A percentile compares a stretch with the other conserved stretches of the same genome.
phyloP scores from a whole-genome alignment of 2,797 vertebrate species.

The Toxotes lorentzi region DNA sequence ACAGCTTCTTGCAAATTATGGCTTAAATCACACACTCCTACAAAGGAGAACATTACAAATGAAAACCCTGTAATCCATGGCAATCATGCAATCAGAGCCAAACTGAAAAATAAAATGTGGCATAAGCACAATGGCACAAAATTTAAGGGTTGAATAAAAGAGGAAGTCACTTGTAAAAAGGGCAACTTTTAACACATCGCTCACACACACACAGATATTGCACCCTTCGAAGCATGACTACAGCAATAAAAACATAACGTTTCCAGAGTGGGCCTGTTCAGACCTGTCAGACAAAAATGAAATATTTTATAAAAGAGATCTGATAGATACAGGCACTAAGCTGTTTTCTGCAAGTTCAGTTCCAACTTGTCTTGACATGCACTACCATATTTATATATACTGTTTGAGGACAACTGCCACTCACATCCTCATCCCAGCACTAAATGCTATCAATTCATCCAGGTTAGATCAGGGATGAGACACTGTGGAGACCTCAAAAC shows the following conservation, averaged over 20 bases:
- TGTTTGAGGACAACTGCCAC: not conserved
- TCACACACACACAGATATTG: constrained; percentile 53
- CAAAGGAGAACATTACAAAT: constrained; percentile 27
- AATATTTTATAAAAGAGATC: constrained; percentile 1
- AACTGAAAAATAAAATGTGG: constrained; percentile 32
- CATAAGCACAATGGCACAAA: not conserved
- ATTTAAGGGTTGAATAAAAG: constrained; percentile 23
- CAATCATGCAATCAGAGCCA: constrained; percentile 25
- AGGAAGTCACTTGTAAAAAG: constrained; percentile 29
- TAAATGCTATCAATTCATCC: not conserved
- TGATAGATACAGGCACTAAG: not conserved
- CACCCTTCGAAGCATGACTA: constrained; percentile 55
- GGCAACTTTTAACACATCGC: constrained; percentile 12
- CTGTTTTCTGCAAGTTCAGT: not conserved
- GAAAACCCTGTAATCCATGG: constrained; percentile 49
- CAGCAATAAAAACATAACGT: not conserved
- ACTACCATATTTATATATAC: not conserved
- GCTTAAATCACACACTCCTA: constrained; percentile 40
- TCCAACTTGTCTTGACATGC: not conserved
- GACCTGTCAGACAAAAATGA: not conserved
- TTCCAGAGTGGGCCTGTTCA: not conserved
- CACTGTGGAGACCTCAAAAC: not conserved
- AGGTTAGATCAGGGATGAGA: not conserved
- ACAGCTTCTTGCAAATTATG: constrained; percentile 44
- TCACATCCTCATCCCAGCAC: not conserved